Base-by-base conservation (phyloP, 2,113 vertebrate species). In the Peromyscus californicus region DNA sequence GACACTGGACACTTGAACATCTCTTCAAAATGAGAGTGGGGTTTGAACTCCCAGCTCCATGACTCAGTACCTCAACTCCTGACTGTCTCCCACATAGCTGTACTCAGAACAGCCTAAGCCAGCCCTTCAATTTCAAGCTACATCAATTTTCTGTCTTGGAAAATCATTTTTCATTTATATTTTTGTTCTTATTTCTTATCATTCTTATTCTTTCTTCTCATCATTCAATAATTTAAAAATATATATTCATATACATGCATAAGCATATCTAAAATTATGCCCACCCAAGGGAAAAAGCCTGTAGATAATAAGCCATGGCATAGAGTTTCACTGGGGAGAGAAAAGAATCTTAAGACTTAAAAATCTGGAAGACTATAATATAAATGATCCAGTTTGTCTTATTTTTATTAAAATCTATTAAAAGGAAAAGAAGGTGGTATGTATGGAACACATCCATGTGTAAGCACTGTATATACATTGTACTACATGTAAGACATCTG, bases 1-100 rank as follows among this genome's bases (percentile, higher is more conserved):
- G 51, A 85, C 31, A 54, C 31, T 67, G 63, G 65, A 19, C 21
- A 85, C 63, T 31, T 9, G 42, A 51, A 17, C 2, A 16, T 0
- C 54, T 26, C 36, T 22, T 45, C 26, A 5, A 6, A 36, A 26
- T 11, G 3, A 6, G 7, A 63, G 2, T 2, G 19, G 36, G 2
- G 17, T 67, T 63, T 22, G 1, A 5, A 3, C 12, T 36, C 4
- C 7, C 3, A 13, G 1, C 17, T 12, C 11, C 2, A 42, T 7
- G n/a, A 67, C n/a, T 16, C 8, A 31, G 15, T 8, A 13, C 12
- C 19, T 70, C 22, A 11, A 45, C 5, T 8, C 22, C 19, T 59
- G 45, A 16, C n/a, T 61, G 7, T 21, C 8, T 4, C 6, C 7
- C 31, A 54, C 61, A 21, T 7, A 39, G 21, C 21, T 42, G 17